Conservation (phyloP, 2,797 vertebrate genomes). For the Serranus cabrilla region DNA sequence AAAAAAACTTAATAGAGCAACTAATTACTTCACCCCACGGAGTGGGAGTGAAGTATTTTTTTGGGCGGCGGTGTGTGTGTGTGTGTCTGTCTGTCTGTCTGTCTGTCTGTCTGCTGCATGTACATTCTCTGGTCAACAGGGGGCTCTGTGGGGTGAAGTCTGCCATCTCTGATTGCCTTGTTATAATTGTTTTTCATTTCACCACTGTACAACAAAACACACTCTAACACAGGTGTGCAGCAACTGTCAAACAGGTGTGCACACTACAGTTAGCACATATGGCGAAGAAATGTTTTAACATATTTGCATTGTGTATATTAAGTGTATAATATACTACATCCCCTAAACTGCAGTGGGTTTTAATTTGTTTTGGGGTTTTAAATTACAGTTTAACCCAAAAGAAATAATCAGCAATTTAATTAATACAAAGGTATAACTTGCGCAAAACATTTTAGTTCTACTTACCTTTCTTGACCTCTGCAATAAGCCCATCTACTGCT, state of each 20-base stretch:
- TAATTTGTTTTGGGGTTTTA: neutral
- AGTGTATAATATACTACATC: neutral
- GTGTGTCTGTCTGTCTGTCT: no score
- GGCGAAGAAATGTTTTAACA: neutral
- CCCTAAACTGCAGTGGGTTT: neutral
- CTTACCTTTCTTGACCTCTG: constrained; percentile 88
- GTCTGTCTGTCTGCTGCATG: no score
- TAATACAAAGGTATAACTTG: neutral
- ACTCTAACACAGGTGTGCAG: neutral
- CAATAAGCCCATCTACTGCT: constrained; percentile 64
- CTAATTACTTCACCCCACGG: no score
- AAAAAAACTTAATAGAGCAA: no score
- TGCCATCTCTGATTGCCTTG: no score
- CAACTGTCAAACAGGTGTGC: neutral
- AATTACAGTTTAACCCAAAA: neutral
- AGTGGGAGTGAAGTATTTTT: no score
- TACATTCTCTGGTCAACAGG: no score
- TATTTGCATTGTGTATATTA: neutral
- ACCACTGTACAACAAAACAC: neutral
- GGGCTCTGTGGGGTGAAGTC: no score
- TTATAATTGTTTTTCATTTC: neutral
- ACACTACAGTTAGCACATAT: neutral
- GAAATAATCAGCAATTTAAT: neutral
- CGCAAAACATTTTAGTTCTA: neutral
- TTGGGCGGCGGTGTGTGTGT: no score